Percentiles rank a stretch among this genome's conserved stretches.
phyloP scores from a whole-genome alignment of 2,113 vertebrate species.

The Triplophysa dalaica region DNA sequence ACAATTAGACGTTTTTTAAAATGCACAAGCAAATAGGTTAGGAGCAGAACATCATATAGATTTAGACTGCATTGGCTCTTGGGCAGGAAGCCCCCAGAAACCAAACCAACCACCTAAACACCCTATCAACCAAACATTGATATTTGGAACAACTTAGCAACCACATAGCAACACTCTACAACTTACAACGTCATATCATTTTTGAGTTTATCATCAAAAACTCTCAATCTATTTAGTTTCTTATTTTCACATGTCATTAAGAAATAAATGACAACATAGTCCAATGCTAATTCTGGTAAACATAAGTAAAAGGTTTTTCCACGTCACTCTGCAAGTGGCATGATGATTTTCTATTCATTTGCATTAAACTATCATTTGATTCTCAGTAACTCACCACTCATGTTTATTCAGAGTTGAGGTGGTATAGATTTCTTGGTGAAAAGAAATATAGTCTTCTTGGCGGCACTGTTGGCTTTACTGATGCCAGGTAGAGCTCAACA shows the following conservation, averaged over 20 bases:
- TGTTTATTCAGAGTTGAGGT: conserved; percentile 49
- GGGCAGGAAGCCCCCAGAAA: too few relatives aligned
- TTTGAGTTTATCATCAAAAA: too few relatives aligned
- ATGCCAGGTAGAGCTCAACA: conserved; percentile 45
- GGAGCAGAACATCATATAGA: too few relatives aligned
- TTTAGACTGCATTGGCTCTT: too few relatives aligned
- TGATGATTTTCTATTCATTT: neutral
- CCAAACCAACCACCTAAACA: too few relatives aligned
- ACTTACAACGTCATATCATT: neutral
- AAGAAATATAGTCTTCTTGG: neutral
- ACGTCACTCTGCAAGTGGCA: neutral
- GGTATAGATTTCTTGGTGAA: neutral
- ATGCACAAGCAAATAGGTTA: too few relatives aligned
- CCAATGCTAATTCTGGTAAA: neutral
- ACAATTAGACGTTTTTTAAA: too few relatives aligned
- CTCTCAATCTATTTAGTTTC: too few relatives aligned
- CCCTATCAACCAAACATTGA: neutral
- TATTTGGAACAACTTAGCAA: neutral
- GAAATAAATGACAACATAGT: neutral
- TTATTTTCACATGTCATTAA: too few relatives aligned
- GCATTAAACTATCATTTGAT: neutral
- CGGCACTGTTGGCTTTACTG: conserved; percentile 44
- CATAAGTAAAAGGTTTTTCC: neutral
- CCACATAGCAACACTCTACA: conserved; percentile 33
- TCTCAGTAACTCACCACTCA: conserved; percentile 72